A percentile compares a stretch with the other conserved stretches of the same genome.
phyloP scores from a whole-genome alignment of 1,140 invertebrate genomes.

The Phthorimaea operculella region DNA sequence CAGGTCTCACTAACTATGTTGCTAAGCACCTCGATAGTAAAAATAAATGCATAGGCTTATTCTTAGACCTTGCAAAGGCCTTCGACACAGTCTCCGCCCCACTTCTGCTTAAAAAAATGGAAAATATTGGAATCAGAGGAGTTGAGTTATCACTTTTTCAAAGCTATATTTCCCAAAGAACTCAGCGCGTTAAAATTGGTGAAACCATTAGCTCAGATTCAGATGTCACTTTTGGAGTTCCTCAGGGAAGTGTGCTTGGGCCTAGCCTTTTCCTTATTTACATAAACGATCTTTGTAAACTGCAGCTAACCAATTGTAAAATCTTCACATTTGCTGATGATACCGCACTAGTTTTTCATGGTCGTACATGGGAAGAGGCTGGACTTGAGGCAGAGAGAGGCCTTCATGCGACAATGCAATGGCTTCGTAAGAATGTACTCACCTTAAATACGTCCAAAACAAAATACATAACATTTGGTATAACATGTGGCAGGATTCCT shows the following conservation, averaged over 20 bases:
- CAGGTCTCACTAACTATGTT: background rate
- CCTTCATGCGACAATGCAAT: background rate
- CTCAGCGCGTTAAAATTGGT: background rate
- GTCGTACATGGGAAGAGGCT: background rate
- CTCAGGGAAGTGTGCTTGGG: background rate
- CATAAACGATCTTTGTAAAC: too few species aligned
- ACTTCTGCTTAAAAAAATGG: constrained; percentile 5
- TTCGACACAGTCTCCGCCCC: constrained; percentile 7
- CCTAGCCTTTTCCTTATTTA: constrained; percentile 3
- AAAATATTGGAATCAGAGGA: constrained; percentile 11
- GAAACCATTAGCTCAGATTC: background rate
- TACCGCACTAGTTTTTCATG: background rate
- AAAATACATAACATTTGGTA: background rate
- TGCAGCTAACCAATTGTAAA: background rate
- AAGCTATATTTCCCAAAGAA: background rate
- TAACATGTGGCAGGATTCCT: background rate
- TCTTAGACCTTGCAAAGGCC: constrained; percentile 15
- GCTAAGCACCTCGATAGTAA: constrained; percentile 3
- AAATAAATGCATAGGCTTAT: constrained; percentile 12
- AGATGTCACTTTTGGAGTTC: background rate
- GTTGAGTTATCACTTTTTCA: background rate
- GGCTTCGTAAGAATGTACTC: background rate
- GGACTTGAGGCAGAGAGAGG: background rate
- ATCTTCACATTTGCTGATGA: constrained; percentile 3
- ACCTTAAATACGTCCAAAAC: background rate